Conservation (phyloP, 2,797 vertebrate genomes). For the Champsocephalus esox region DNA sequence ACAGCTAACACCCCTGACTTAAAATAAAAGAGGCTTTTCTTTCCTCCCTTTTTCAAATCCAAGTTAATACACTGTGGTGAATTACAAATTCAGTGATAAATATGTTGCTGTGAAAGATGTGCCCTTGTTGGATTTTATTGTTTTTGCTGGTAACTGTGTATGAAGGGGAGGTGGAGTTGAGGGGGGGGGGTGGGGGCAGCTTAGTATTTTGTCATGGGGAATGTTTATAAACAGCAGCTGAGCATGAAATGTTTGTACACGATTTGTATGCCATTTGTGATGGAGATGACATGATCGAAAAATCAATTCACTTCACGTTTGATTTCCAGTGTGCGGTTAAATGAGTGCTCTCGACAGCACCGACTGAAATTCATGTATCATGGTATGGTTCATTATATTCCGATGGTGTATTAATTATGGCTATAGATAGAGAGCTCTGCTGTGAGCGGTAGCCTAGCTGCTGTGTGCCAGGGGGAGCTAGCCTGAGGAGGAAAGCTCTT, state of each 20-base stretch:
- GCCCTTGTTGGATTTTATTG: constrained; percentile 56
- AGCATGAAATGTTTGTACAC: constrained; percentile 78
- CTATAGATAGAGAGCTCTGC: constrained; percentile 78
- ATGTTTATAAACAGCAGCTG: constrained; percentile 73
- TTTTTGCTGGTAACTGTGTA: constrained; percentile 54
- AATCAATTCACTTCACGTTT: constrained; percentile 80
- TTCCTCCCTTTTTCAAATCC: constrained; percentile 70
- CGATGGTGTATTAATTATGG: constrained; percentile 81
- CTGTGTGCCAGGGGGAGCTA: constrained; percentile 80
- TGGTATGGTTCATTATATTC: constrained; percentile 81
- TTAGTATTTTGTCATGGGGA: constrained; percentile 63
- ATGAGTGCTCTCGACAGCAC: constrained; percentile 70
- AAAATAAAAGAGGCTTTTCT: constrained; percentile 86
- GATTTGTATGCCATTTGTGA: constrained; percentile 80
- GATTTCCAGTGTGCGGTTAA: constrained; percentile 74
- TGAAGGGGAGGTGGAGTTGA: neutral
- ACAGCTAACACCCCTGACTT: constrained; percentile 87
- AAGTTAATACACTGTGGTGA: constrained; percentile 72
- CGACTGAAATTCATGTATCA: constrained; percentile 73
- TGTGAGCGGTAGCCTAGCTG: constrained; percentile 75
- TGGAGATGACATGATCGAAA: constrained; percentile 78
- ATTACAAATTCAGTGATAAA: constrained; percentile 80
- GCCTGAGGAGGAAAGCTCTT: constrained; percentile 81
- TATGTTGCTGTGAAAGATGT: constrained; percentile 61
- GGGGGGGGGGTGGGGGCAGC: rapidly evolving